Evolutionary conservation across 2,888 invertebrate genomes (phyloP), one percentile per base, ranked within the genome.

Genomic region (Torymus aiolomorphi): DNA sequence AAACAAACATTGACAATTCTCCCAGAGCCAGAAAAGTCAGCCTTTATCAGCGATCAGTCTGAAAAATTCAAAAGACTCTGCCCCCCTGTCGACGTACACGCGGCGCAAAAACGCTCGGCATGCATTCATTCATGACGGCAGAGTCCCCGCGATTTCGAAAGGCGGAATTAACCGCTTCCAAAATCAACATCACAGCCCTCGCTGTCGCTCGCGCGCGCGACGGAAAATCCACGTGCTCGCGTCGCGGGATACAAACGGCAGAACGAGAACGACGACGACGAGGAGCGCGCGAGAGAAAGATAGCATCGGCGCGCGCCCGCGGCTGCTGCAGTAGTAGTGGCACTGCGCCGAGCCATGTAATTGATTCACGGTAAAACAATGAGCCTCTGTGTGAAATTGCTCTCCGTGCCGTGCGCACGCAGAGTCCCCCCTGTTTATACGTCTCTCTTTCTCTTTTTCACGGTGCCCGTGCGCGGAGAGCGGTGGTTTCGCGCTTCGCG

Each of bases 301-400:
- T 88, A 87, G 84, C 84, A 88, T 88, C 88, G 85, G 84, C 84
- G 85, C 84, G 84, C 31, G 31, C 31, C 31, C 31, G 8, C 31
- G 31, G 31, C 31, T 31, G 31, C 31, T 31, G 31, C 31, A 31
- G 31, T 31, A 31, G 63, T 67, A 61, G 66, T 78, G 72, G 51
- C 69, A 74, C 81, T 86, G 88, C 31, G 31, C 85, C 86, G 84
- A 88, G 86, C 84, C 88, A 86, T 88, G 88, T 88, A 88, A 88
- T 88, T 88, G 88, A 88, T 88, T 88, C 88, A 86, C 85, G 84
- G 85, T 85, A 85, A 88, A 88, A 88, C 88, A 88, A 88, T 88
- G 88, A 87, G 85, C 84, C 86, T 84, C 86, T 86, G 86, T 86
- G 87, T 80, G 85, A 83, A 87, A 86, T 85, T 80, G 81, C 76